phyloP scores from a whole-genome alignment of 2,888 invertebrate genomes.

The Cabera pusaria region DNA sequence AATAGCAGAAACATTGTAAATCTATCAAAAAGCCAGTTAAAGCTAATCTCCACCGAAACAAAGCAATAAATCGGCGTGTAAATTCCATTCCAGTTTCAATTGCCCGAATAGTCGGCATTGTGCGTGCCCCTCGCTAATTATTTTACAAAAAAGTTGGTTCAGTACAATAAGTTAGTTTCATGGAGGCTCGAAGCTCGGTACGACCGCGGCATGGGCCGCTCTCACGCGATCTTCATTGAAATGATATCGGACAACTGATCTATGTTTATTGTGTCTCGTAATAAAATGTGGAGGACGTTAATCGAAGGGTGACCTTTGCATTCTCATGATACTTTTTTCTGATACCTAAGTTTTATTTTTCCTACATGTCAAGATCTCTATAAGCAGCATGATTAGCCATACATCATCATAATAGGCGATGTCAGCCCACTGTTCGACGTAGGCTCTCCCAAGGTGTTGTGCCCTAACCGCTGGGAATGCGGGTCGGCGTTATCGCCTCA shows the following conservation, averaged over 20 bases:
- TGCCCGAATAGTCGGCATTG: constrained; percentile 28
- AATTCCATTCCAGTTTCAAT: constrained; percentile 32
- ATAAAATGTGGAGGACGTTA: constrained; percentile 14
- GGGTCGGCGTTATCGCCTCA: no score
- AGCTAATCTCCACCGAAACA: constrained; percentile 23
- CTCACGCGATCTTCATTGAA: constrained; percentile 36
- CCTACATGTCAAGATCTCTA: no score
- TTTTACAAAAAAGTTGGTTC: constrained; percentile 27
- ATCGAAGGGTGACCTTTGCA: constrained; percentile 5
- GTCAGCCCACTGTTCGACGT: no score
- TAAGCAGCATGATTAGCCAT: no score
- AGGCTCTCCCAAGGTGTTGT: no score
- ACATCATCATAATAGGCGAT: no score
- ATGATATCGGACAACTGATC: constrained; percentile 31
- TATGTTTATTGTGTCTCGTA: constrained; percentile 32
- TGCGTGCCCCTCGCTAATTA: constrained; percentile 35
- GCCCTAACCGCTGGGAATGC: no score
- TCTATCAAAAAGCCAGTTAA: constrained; percentile 20
- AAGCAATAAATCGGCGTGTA: constrained; percentile 26
- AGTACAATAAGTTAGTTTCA: constrained; percentile 18
- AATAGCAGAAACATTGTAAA: constrained; percentile 14
- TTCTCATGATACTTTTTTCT: not conserved
- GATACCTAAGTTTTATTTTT: no score
- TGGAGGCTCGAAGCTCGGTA: constrained; percentile 3
- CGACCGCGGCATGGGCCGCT: constrained; percentile 11